Evolutionary conservation across 1,140 invertebrate species (phyloP), one percentile per base, ranked within the genome.

Genomic region (Cydia fagiglandana): DNA sequence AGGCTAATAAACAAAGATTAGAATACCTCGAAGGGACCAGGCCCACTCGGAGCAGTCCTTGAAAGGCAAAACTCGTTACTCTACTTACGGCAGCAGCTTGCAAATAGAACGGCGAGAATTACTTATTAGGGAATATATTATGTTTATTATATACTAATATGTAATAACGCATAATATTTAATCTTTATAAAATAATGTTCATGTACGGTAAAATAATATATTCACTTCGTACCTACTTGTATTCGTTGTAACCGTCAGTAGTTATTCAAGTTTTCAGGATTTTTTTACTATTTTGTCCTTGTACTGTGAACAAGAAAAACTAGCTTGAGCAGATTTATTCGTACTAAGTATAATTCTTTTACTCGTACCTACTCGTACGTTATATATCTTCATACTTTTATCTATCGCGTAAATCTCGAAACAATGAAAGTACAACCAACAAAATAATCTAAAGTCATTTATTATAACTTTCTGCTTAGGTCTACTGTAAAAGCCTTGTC

Each of bases 1-100:
- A 74, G 45, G 50, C 50, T 56, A 74, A 74, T 50, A 28, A 56
- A 74, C 24, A 74, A 74, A 56, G 73, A 50, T 74, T 74, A 73
- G 45, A 74, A 74, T 50, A 56, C 17, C 45, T 12, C 47, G 24
- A 74, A 56, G 28, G 45, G 73, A 34, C 41, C 20, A 17, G n/a
- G 6, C 73, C 73, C 45, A 74, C 73, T 56, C 17, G n/a, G 2
- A 41, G n/a, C 30, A 24, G 66, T 70, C 66, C 66, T 70, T 70
- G 66, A 70, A 70, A 45, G 66, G 66, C 30, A 41, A 70, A 70
- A 70, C 66, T 70, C 66, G 66, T 70, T 70, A 70, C 64, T n/a
- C 66, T 70, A 70, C 30, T 34, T 70, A 70, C 66, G 7, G 34
- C 66, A 41, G 34, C 6, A 45, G 30, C 17, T 70, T 12, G 66